phyloP scores from a whole-genome alignment of 2,888 invertebrate species.

The Drosophila dives region DNA sequence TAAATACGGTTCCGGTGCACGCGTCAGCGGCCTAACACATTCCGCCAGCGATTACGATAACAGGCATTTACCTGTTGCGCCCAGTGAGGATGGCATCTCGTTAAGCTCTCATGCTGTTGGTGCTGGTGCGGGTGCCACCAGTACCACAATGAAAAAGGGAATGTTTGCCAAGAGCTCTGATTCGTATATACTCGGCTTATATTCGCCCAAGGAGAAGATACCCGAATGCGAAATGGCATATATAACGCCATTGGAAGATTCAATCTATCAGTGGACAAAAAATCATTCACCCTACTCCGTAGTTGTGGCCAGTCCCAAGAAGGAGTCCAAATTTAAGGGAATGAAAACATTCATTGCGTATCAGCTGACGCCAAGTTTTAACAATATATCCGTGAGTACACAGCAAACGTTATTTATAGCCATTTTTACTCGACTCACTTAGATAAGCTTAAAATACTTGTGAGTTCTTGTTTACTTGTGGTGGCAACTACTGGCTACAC shows the following conservation, averaged over 20 bases:
- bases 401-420: not conserved
- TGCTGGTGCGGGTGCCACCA: slow-evolving; percentile 37
- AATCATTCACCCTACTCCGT: slow-evolving; percentile 92
- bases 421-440: slow-evolving; percentile 4
- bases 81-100: slow-evolving; percentile 86
- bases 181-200: slow-evolving; percentile 93
- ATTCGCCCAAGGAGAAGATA: slow-evolving; percentile 87
- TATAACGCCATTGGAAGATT: slow-evolving; percentile 91
- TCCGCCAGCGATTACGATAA: slow-evolving; percentile 81
- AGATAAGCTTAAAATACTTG: slow-evolving; percentile 12
- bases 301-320: slow-evolving; percentile 96
- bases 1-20: slow-evolving; percentile 22
- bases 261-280: slow-evolving; percentile 91
- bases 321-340: slow-evolving; percentile 98
- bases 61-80: slow-evolving; percentile 83
- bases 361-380: slow-evolving; percentile 97
- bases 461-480: slow-evolving; percentile 4
- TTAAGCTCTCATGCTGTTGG: slow-evolving; percentile 63
- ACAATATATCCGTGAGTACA: slow-evolving; percentile 92
- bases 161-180: slow-evolving; percentile 96
- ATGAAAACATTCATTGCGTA: slow-evolving; percentile 99
- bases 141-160: slow-evolving; percentile 88
- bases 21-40: slow-evolving; percentile 63
- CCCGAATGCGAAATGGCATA: slow-evolving; percentile 90
- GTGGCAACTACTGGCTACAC: slow-evolving; percentile 20